Evolutionary conservation across 2,797 vertebrate species (phyloP), one percentile per base, ranked within the genome.

Genomic region (Gila robusta): DNA sequence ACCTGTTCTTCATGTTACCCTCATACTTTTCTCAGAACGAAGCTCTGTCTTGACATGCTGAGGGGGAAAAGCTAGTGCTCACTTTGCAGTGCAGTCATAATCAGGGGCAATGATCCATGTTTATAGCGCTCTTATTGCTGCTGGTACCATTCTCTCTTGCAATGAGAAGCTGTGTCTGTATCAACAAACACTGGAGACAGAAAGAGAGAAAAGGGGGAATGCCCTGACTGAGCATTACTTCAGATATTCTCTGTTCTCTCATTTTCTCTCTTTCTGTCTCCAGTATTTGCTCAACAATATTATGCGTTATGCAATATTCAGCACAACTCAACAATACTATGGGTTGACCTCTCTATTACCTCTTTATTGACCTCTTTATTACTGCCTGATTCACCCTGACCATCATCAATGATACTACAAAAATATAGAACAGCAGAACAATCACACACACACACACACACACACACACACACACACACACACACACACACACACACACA

Each of bases 31-130:
- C 6, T 76, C 37, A 59, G 17, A 16, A 76, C 9, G 77, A 62
- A 47, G 67, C n/a, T 83, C 19, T 77, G 71, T 83, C 35, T 39
- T 23, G 76, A 82, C 83, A 54, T 77, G 44, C 41, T 56, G 23
- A 47, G 9, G 19, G 26, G 19, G 23, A 56, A 59, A 79, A 77
- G 41, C 19, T 59, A 79, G 5, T 1, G 32, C 52, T 83, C 17
- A 69, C 21, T 6, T 49, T 28, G 16, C 67, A 84, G 49, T 64
- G 9, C 35, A 86, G 62, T 49, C 37, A 23, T 66, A 35, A 54
- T 52, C 54, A 59, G 44, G 56, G 49, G 70, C 37, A 83, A 81
- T 69, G 47, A 87, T 74, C 62, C 71, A 64, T 81, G 64, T 64
- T 80, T 64, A 67, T 44, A 73, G 14, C 19, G 26, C 70, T 81